Evolutionary conservation across 1,140 invertebrate species (phyloP), one percentile per base, ranked within the genome.

Genomic region (Lepidurus couesii): DNA sequence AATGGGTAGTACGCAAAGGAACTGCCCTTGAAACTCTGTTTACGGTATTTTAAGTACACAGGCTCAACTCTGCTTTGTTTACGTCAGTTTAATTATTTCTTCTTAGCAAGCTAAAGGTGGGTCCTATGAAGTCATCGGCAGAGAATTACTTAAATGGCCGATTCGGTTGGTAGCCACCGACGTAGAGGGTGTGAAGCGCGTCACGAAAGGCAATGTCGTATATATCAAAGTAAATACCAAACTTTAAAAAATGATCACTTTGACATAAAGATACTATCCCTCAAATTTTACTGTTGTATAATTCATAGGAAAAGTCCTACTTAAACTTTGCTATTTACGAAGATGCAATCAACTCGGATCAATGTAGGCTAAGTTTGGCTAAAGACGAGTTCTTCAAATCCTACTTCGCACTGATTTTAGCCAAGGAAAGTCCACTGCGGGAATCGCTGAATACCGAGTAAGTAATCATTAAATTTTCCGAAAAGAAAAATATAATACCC

Each of bases 331-430:
- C 82, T 11, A 79, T 84, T 53, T 77, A 81, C n/a, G 44, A 80
- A 10, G 84, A 84, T 79, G 84, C 81, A 75, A 43, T 79, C 45
- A 34, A 76, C 16, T 81, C 80, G 7, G 77, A 81, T 6, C 42
- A 81, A 44, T 84, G 84, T 75, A 80, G 83, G 9, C 26, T 84
- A 1, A 81, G 81, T 7, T 75, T 83, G 24, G 82, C 82, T 0
- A 83, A 81, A 43, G 77, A 83, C 42, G 78, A 79, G 10, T 84
- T 84, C 80, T 84, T 82, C 78, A 84, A 81, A 16, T 82, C 81
- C 16, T 82, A 81, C n/a, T 79, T 83, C 74, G 83, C 82, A 1
- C 80, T 82, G 75, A 80, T 78, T 1, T 47, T 84, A 7, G 79
- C 81, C 44, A 83, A 84, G 65, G 74, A 80, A 44, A 81, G 78